Percentiles rank a stretch among this genome's conserved stretches.
Evolutionary conservation across 2,113 vertebrate genomes (phyloP).

Genomic region (Stictonetta naevosa): DNA sequence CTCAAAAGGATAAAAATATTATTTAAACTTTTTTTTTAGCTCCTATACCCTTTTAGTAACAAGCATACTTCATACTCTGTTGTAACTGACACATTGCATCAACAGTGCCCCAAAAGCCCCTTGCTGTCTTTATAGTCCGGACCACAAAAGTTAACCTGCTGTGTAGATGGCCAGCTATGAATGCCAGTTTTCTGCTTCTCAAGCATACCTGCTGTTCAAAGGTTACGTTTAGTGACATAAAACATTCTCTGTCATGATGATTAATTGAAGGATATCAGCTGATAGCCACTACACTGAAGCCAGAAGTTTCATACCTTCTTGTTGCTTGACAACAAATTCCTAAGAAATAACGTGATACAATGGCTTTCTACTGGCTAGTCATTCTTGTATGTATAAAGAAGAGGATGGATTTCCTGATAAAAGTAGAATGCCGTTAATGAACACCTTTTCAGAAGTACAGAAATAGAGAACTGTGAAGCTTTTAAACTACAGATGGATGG

Average conservation of each 20-base stretch:
- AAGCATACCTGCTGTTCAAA: conserved; percentile 7
- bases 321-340: background rate
- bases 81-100: background rate
- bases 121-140: background rate
- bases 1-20: background rate
- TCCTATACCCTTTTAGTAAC: background rate
- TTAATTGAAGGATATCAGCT: background rate
- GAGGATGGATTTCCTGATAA: background rate
- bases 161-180: background rate
- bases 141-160: background rate
- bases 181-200: background rate
- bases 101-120: background rate
- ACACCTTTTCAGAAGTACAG: background rate
- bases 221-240: background rate
- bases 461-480: background rate
- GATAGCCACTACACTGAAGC: background rate
- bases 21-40: background rate
- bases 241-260: background rate
- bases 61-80: background rate
- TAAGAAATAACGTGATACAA: background rate
- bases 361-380: background rate
- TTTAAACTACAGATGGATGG: background rate
- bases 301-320: background rate
- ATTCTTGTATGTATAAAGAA: background rate
- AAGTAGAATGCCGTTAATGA: background rate